Evolutionary conservation across 1,140 invertebrate species (phyloP).

Genomic region (Papilio dardanus): DNA sequence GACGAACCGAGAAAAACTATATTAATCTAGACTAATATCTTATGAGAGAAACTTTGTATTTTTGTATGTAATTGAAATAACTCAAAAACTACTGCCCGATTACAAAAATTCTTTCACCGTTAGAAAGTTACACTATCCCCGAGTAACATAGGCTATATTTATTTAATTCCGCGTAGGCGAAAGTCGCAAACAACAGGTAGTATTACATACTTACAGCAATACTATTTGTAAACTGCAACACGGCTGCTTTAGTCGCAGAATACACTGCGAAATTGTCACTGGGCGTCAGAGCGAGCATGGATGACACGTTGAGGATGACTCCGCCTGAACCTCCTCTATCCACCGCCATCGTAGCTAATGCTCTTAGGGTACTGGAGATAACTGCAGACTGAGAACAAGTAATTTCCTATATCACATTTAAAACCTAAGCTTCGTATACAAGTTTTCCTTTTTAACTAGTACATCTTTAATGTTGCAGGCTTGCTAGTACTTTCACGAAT

Average conservation of each 20-base stretch:
- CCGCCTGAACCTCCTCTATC: constrained; percentile 77
- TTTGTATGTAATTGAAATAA: too few relatives aligned
- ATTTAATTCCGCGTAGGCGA: too few relatives aligned
- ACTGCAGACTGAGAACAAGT: constrained; percentile 57
- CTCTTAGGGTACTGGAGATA: constrained; percentile 76
- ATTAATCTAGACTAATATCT: too few relatives aligned
- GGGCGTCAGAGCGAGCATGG: constrained; percentile 79
- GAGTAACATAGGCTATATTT: too few relatives aligned
- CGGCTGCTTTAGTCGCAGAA: constrained; percentile 82
- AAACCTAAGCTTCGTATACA: not conserved
- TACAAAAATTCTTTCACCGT: too few relatives aligned
- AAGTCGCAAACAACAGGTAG: too few relatives aligned
- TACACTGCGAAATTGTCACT: constrained; percentile 81
- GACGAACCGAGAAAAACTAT: too few relatives aligned
- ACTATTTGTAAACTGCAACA: constrained; percentile 82
- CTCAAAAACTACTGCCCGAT: too few relatives aligned
- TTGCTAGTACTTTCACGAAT: too few relatives aligned
- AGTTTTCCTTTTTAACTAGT: not conserved
- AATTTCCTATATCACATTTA: not conserved
- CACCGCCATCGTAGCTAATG: constrained; percentile 81
- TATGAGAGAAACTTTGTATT: too few relatives aligned
- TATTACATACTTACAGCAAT: constrained; percentile 72
- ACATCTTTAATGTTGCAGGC: not conserved
- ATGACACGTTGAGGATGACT: constrained; percentile 79
- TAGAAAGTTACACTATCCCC: too few relatives aligned